Percentiles rank a stretch among this genome's conserved stretches.
These are phyloP conservation scores for Aphis gossypii DNA, from an alignment of 1,140 invertebrate genomes.

Conservation along the genomic window DNA sequence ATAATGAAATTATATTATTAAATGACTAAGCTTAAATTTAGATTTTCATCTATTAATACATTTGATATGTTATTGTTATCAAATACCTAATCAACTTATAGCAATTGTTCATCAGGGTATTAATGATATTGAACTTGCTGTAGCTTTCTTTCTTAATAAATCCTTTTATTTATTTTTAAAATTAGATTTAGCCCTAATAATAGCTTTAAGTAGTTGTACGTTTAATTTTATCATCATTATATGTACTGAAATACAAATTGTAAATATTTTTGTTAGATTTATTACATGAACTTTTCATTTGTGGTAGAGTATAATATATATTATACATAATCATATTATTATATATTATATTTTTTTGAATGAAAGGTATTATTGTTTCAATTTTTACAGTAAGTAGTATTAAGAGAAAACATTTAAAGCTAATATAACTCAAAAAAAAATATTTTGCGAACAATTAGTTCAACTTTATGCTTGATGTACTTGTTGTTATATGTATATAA, in stretches of 20 bases:
- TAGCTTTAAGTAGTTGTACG: background rate
- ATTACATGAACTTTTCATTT: background rate
- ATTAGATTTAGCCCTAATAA: background rate
- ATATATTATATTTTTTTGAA: slow-evolving; percentile 11
- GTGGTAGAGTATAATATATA: slow-evolving; percentile 12
- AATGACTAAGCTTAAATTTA: background rate
- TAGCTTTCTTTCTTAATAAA: background rate
- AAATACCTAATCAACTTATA: background rate
- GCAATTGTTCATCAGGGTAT: slow-evolving; percentile 42
- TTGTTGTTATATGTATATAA: slow-evolving; percentile 19
- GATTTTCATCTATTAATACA: background rate
- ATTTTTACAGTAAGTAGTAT: background rate
- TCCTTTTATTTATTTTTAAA: background rate
- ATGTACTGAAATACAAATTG: background rate
- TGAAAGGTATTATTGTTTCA: background rate
- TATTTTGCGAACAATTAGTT: slow-evolving; percentile 1
- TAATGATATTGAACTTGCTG: slow-evolving; percentile 1
- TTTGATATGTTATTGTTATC: background rate
- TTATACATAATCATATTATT: background rate
- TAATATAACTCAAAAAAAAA: background rate
- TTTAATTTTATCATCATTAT: background rate
- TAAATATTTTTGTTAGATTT: slow-evolving; percentile 15
- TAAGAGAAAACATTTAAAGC: background rate
- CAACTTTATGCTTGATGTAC: background rate
- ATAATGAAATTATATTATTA: background rate